These are phyloP conservation scores for Cheumatopsyche charites DNA, from an alignment of 1,140 invertebrate species.

Conservation along the genomic window DNA sequence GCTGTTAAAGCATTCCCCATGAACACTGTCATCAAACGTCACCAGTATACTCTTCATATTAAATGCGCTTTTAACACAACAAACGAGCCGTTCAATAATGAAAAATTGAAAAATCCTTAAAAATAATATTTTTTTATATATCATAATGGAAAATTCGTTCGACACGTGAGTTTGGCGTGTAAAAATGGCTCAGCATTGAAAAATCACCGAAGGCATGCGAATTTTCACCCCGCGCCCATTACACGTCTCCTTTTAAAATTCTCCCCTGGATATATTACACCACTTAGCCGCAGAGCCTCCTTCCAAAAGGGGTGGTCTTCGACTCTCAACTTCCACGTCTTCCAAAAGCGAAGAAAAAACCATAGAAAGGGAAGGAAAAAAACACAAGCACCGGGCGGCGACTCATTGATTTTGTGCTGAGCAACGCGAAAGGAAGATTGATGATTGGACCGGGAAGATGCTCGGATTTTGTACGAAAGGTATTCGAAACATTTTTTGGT, in stretches of 20 bases:
- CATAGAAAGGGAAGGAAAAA: neutral
- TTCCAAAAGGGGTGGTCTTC: neutral
- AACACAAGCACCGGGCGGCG: slow-evolving; percentile 16
- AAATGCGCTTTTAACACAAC: too few relatives aligned
- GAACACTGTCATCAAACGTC: too few relatives aligned
- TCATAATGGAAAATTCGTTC: too few relatives aligned
- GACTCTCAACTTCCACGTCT: neutral
- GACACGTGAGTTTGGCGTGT: too few relatives aligned
- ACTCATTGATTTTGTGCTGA: slow-evolving; percentile 47
- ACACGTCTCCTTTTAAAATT: slow-evolving; percentile 9
- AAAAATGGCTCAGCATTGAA: neutral
- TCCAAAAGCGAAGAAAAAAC: too few relatives aligned
- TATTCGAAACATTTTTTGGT: slow-evolving; percentile 40
- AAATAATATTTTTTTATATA: too few relatives aligned
- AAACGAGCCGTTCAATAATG: too few relatives aligned
- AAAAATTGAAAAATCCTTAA: too few relatives aligned
- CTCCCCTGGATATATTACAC: slow-evolving; percentile 23
- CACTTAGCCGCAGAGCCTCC: slow-evolving; percentile 28
- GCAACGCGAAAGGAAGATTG: slow-evolving; percentile 34
- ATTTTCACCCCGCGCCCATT: neutral
- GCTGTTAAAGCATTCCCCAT: too few relatives aligned
- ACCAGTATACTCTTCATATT: too few relatives aligned
- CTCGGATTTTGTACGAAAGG: slow-evolving; percentile 30
- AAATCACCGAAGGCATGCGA: neutral
- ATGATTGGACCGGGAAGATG: slow-evolving; percentile 43